Evolutionary conservation across 2,888 invertebrate genomes (phyloP), one percentile per base, ranked within the genome.

Genomic region (Petrolisthes cinctipes): DNA sequence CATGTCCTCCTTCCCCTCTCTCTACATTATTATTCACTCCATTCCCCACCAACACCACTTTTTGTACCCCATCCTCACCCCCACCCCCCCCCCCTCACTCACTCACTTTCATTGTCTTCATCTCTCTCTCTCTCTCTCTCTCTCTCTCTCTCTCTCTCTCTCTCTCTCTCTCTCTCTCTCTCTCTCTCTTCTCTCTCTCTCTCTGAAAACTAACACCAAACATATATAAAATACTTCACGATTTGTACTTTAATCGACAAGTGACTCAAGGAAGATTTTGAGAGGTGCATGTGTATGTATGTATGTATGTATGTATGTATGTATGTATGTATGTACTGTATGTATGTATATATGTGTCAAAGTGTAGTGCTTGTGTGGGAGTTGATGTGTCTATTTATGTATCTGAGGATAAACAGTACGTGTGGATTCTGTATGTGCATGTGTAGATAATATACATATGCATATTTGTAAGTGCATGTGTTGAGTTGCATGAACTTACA

Each of bases 231-330:
- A 37, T 37, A 37, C 37, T 37, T 2, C 2, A 37, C 2, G 37
- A 37, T 37, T 37, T 37, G 37, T 37, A 37, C 37, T 37, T 37
- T 37, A 37, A 37, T 37, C 37, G 37, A 2, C 37, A 37, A 37
- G 37, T 1, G 37, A 37, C 37, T 37, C 37, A 37, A 0, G n/a
- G n/a, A n/a, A n/a, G n/a, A n/a, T n/a, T n/a, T n/a, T n/a, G n/a
- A 37, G 37, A 5, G 4, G 51, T 14, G 51, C 14, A 78, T 56
- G 53, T 56, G 53, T 56, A 20, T 4, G 9, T 11, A 81, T 56
- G 20, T 56, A 57, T 81, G 56, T 81, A 57, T 81, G 61, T 81
- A 81, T 81, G 61, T 81, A 81, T 81, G 20, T 57, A 81, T 57
- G 61, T 37, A 37, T 37, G 37, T 37, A 37, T 37, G 37, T 37